A percentile compares a stretch with the other conserved stretches of the same genome.
These are phyloP conservation scores for Anabas testudineus DNA, from an alignment of 2,797 vertebrate genomes.

Conservation along the genomic window DNA sequence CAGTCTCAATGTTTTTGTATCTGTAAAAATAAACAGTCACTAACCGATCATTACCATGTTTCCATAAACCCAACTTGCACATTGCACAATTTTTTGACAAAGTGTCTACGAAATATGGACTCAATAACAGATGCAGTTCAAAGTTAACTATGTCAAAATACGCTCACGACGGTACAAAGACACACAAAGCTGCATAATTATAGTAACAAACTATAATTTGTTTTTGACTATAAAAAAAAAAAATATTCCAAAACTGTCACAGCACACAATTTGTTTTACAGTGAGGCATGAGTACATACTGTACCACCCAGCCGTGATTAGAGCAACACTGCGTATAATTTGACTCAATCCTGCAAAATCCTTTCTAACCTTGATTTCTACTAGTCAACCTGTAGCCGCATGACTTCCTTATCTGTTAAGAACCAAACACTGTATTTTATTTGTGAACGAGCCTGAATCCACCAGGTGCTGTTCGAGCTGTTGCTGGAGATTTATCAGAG, in stretches of 20 bases:
- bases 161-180: conserved; percentile 2
- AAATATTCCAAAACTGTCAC: conserved; percentile 24
- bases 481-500: neutral
- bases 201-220: conserved; percentile 41
- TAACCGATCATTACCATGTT: conserved; percentile 39
- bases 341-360: conserved; percentile 31
- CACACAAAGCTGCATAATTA: conserved; percentile 37
- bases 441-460: neutral
- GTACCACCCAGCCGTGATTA: conserved; percentile 28
- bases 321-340: conserved; percentile 31
- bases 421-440: conserved; percentile 13
- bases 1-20: conserved; percentile 35
- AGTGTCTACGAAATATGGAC: conserved; percentile 8
- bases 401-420: conserved; percentile 16
- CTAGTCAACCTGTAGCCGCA: conserved; percentile 4
- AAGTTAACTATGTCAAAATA: conserved; percentile 18
- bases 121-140: conserved; percentile 17
- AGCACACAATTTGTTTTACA: conserved; percentile 4
- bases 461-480: neutral
- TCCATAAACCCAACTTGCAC: conserved; percentile 34
- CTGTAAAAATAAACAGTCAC: conserved; percentile 38
- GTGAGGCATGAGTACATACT: conserved; percentile 30
- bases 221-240: conserved; percentile 9
- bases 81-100: neutral
- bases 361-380: conserved; percentile 6